Evolutionary conservation across 1,140 invertebrate species (phyloP).

Genomic region (Diplogasteroides magnus): DNA sequence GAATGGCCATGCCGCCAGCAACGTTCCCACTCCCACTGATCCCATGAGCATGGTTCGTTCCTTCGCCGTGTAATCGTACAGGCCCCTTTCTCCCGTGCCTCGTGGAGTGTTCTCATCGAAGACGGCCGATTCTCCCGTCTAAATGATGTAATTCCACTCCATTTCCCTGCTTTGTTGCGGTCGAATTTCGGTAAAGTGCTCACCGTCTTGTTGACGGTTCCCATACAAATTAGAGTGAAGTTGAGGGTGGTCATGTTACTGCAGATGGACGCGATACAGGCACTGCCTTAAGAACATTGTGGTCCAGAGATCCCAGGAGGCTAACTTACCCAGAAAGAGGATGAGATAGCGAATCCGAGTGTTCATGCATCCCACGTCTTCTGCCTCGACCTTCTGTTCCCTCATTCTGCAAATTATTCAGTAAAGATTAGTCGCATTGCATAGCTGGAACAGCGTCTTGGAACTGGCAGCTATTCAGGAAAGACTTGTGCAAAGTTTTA

Average conservation of each 20-base stretch:
- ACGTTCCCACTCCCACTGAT: conserved; percentile 35
- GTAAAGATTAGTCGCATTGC: too few relatives aligned
- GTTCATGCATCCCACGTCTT: conserved; percentile 18
- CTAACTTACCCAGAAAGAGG: conserved; percentile 23
- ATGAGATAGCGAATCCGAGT: conserved; percentile 28
- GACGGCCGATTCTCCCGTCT: too few relatives aligned
- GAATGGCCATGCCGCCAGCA: conserved; percentile 29
- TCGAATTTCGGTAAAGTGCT: too few relatives aligned
- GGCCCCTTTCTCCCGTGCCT: too few relatives aligned
- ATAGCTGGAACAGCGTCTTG: too few relatives aligned
- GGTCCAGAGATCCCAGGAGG: neutral
- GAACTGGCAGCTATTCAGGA: too few relatives aligned
- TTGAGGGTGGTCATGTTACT: conserved; percentile 33
- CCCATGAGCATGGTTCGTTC: conserved; percentile 26
- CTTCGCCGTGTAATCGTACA: conserved; percentile 25
- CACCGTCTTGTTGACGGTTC: too few relatives aligned
- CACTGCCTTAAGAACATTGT: conserved; percentile 11
- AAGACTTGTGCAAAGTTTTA: too few relatives aligned
- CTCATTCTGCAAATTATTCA: conserved; percentile 1
- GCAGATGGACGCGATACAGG: conserved; percentile 31
- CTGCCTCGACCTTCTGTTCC: neutral
- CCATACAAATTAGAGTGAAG: conserved; percentile 37
- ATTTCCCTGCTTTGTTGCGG: too few relatives aligned
- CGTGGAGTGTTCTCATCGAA: too few relatives aligned
- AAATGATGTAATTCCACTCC: too few relatives aligned